These are phyloP conservation scores for Poecilia latipinna DNA, from an alignment of 2,113 vertebrate species.

Conservation along the genomic window DNA sequence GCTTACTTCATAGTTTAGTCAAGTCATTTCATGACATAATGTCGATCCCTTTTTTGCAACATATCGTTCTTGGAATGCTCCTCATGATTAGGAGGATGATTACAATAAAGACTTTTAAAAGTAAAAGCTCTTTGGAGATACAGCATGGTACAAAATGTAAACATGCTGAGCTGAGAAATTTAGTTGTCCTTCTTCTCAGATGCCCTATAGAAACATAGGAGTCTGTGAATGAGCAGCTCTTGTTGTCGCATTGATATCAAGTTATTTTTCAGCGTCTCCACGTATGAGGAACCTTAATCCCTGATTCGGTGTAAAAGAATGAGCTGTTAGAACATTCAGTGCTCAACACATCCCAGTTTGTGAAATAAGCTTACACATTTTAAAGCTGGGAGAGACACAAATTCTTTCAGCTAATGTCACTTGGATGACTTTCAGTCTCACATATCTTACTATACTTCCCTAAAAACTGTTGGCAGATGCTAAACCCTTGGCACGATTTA, in stretches of 20 bases:
- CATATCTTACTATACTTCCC: slow-evolving; percentile 20
- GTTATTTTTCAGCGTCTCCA: not conserved
- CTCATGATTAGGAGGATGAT: too few relatives aligned
- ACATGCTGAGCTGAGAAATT: not conserved
- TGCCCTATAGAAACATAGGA: not conserved
- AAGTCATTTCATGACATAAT: too few relatives aligned
- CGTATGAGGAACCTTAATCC: not conserved
- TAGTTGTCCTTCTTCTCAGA: slow-evolving; percentile 21
- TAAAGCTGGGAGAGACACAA: not conserved
- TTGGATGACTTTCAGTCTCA: slow-evolving; percentile 26
- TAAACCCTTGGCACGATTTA: slow-evolving; percentile 34
- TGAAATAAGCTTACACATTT: not conserved
- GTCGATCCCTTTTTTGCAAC: too few relatives aligned
- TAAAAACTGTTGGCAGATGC: slow-evolving; percentile 32
- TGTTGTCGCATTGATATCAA: slow-evolving; percentile 3
- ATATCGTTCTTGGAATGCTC: too few relatives aligned
- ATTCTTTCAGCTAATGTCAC: slow-evolving; percentile 9
- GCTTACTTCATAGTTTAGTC: too few relatives aligned
- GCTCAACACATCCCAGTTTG: not conserved
- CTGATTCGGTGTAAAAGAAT: not conserved
- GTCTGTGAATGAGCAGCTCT: not conserved
- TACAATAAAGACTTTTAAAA: not conserved
- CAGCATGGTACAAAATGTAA: not conserved
- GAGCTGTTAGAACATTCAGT: not conserved
- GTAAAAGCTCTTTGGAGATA: not conserved